These are phyloP conservation scores for Hemiprocne comata DNA, from an alignment of 2,113 vertebrate species.

Conservation along the genomic window DNA sequence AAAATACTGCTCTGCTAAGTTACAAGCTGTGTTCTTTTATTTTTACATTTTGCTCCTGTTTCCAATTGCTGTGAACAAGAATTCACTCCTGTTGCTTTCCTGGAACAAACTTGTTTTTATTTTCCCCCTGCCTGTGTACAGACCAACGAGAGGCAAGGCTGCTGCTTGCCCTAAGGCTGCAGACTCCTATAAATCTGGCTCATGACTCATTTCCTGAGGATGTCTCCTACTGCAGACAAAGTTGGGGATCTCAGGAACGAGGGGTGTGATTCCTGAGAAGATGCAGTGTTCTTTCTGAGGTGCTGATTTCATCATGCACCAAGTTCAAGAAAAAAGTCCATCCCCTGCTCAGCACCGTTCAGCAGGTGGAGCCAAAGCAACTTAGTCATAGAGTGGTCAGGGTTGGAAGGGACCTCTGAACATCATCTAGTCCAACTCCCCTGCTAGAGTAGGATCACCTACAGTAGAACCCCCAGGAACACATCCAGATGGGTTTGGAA, in stretches of 20 bases:
- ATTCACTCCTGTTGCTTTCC: constrained; percentile 27
- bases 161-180: constrained; percentile 26
- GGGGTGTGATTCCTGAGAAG: neutral
- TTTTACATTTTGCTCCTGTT: constrained; percentile 18
- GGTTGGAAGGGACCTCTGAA: too few relatives aligned
- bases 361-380: neutral
- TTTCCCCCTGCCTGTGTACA: constrained; percentile 43
- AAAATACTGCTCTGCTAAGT: neutral
- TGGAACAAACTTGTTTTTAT: constrained; percentile 40
- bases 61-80: constrained; percentile 18
- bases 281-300: neutral
- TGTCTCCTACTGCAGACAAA: neutral
- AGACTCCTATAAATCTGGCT: constrained; percentile 33
- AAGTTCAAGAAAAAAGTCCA: neutral
- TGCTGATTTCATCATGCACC: neutral
- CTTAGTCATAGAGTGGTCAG: too few relatives aligned
- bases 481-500: too few relatives aligned
- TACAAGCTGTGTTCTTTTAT: neutral
- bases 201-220: constrained; percentile 49
- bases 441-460: too few relatives aligned
- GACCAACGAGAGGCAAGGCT: constrained; percentile 25
- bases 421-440: too few relatives aligned
- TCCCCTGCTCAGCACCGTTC: neutral
- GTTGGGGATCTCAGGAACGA: neutral
- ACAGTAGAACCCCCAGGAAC: too few relatives aligned